Evolutionary conservation across 2,113 vertebrate species (phyloP).

Genomic region (human (Homo sapiens)): DNA sequence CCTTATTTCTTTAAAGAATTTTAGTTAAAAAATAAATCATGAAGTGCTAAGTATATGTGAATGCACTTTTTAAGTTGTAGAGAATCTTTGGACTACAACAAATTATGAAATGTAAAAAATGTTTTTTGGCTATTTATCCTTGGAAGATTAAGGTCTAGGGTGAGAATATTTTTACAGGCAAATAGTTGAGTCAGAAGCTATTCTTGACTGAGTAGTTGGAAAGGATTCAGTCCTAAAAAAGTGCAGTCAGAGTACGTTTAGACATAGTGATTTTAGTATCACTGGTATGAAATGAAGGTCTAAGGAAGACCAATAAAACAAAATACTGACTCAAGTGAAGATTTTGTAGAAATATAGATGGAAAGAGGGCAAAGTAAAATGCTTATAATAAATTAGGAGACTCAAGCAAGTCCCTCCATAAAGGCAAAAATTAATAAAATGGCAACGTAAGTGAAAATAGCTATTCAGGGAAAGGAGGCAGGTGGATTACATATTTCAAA

Average conservation of each 20-base stretch:
- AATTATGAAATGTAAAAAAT: background rate
- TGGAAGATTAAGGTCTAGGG: background rate
- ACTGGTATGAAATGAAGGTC: background rate
- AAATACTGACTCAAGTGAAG: background rate
- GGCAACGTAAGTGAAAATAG: slow-evolving; percentile 20
- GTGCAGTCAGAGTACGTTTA: background rate
- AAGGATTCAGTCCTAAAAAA: background rate
- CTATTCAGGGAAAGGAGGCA: background rate
- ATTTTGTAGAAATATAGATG: background rate
- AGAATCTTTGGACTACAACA: background rate
- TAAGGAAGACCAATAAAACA: background rate
- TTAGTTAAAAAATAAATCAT: background rate
- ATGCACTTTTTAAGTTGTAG: background rate
- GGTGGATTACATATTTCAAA: background rate
- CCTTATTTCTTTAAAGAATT: background rate
- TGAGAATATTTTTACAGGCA: background rate
- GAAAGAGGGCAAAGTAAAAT: background rate
- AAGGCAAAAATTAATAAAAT: background rate
- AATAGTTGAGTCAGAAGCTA: background rate
- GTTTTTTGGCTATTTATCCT: background rate
- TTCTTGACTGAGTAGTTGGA: background rate
- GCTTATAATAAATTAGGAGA: background rate
- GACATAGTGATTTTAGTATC: background rate
- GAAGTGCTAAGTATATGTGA: background rate
- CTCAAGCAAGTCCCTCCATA: slow-evolving; percentile 29